These are phyloP conservation scores for Metallyticus violacea DNA, from an alignment of 2,888 invertebrate genomes.

Conservation along the genomic window DNA sequence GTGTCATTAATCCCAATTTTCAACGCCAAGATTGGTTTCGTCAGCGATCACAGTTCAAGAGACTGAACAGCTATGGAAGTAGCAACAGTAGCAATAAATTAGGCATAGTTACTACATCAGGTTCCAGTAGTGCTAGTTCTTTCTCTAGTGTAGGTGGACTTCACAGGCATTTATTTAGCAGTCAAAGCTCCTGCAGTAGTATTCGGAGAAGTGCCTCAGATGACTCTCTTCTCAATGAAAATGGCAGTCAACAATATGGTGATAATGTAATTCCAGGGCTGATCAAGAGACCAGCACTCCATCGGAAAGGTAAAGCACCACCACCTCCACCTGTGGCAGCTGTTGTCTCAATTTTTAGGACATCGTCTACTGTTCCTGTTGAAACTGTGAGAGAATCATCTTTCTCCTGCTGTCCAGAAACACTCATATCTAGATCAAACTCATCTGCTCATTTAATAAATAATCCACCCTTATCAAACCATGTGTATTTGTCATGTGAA, in stretches of 20 bases:
- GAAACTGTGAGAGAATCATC: background rate
- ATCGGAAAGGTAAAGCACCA: slow-evolving; percentile 40
- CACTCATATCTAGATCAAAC: slow-evolving; percentile 38
- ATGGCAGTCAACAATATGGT: slow-evolving; percentile 6
- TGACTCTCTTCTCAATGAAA: slow-evolving; percentile 42
- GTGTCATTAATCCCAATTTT: slow-evolving; percentile 45
- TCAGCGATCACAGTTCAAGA: slow-evolving; percentile 43
- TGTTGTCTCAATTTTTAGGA: background rate
- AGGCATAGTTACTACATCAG: slow-evolving; percentile 5
- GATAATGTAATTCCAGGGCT: slow-evolving; percentile 29
- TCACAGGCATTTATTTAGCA: slow-evolving; percentile 22
- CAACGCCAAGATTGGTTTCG: slow-evolving; percentile 53
- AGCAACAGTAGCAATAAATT: background rate
- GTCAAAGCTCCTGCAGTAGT: background rate
- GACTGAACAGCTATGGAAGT: slow-evolving; percentile 33
- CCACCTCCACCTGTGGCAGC: slow-evolving; percentile 36
- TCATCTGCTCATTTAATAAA: slow-evolving; percentile 38
- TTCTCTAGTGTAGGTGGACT: slow-evolving; percentile 31
- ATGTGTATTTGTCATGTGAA: background rate
- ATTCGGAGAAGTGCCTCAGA: slow-evolving; percentile 47
- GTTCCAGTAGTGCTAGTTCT: slow-evolving; percentile 29
- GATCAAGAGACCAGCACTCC: slow-evolving; percentile 38
- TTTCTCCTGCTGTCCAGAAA: slow-evolving; percentile 12
- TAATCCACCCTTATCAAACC: background rate
- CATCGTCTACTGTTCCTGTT: background rate